Base-by-base conservation (phyloP, 2,113 vertebrate species). In the Mustela lutreola region DNA sequence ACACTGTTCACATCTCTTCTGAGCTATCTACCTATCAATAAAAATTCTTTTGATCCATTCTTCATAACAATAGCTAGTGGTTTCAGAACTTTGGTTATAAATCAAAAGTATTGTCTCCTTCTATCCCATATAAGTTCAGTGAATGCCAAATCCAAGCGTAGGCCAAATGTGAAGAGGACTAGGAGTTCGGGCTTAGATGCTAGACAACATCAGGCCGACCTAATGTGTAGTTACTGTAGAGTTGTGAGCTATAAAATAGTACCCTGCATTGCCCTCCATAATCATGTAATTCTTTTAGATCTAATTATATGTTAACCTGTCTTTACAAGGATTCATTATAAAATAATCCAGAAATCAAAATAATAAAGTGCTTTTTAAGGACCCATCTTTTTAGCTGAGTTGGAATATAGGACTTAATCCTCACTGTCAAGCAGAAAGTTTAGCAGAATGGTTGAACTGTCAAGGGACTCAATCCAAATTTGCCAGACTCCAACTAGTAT, bases 81-180 rank as follows among this genome's bases (percentile, higher is more conserved):
- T 93, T 92, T 94, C 33, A 81, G 65, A 86, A 24, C 28, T 75
- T 84, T 93, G 60, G 65, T 70, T 33, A 28, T 76, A 76, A 75
- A 80, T 86, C 10, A 70, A 79, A 97, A 88, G 8, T 22, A 81
- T 18, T 87, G 97, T 91, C 16, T 78, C 18, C 56, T 79, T 83
- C 28, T 91, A 24, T 80, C 56, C 31, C 26, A 82, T 56, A 86
- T 36, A 65, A 85, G 42, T 65, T 71, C 60, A 90, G 11, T 0
- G 6, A 18, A 26, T 91, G 91, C 75, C 56, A 48, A 67, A 73
- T 58, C 22, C 26, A 92, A 70, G n/a, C 33, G 60, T 10, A 86
- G 48, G 71, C 78, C 63, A 81, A 28, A 33, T 56, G 84, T 67
- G 93, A 79, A 96, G 93, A 33, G 50, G 62, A 82, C 11, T 10